Base-by-base conservation (phyloP, 2,113 vertebrate species). In the Neopipo cinnamomea region DNA sequence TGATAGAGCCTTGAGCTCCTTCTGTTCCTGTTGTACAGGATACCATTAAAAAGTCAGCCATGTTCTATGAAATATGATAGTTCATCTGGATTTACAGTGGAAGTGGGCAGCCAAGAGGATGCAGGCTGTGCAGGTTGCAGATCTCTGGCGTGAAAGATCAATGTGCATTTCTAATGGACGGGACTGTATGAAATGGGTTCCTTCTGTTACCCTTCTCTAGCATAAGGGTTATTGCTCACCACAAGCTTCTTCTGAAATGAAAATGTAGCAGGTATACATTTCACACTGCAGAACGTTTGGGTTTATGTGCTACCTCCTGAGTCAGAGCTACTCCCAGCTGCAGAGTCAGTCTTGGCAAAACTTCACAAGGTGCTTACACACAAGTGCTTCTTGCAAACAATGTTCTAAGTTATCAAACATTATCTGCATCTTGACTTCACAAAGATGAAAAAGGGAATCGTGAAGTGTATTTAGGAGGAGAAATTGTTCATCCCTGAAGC, bases 401-500 rank as follows among this genome's bases (percentile, higher is more conserved):
- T 30, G 7, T 23, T 75, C 15, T 14, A 24, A 63, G 22, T 87
- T 76, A 65, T 80, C 52, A 39, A 27, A 68, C 2, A 3, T 25
- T 67, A 31, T 42, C 35, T 70, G 12, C 61, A 31, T 58, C 23
- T 66, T 67, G 28, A 49, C 52, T 81, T 74, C 42, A 42, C 30
- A 35, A 79, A 35, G 44, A 41, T 14, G 58, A 41, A 70, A 91
- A 81, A 28, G 30, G 21, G 35, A 79, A 35, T 41, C 2, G 2
- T 71, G 14, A 52, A n/a, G 11, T 49, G 25, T 73, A 31, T 83
- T 66, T 80, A 78, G 31, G n/a, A 71, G 23, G 71, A 70, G 49
- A 71, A 66, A 6, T 21, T 0, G 0, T 47, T 72, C 5, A 31
- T 20, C 47, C 23, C 9, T 58, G 58, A 61, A 66, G 3, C 67